Evolutionary conservation across 2,113 vertebrate genomes (phyloP), one percentile per base, ranked within the genome.

Genomic region (Ceuthmochares aereus): DNA sequence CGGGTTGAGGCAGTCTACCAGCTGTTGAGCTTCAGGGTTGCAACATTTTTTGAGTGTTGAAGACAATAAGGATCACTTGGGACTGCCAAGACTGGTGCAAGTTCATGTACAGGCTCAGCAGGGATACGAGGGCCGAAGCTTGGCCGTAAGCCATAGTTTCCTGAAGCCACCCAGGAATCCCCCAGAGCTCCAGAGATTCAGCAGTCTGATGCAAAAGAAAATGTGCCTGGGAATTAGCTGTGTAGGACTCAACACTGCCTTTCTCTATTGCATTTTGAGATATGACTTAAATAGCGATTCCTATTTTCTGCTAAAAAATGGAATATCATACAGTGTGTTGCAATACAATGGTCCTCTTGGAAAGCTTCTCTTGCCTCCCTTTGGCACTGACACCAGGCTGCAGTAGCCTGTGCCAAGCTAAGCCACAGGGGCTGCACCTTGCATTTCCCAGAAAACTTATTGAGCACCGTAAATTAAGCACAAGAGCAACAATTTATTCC

Each of bases 311-410:
- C 52, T 8, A 11, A 4, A 5, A 37, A 1, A 7, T 2, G 17
- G 27, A 3, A 29, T 0, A 4, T 14, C 15, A 0, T 13, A 9
- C 51, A 16, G 37, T 2, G 2, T 3, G 8, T 15, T 56, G n/a
- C 58, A 56, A 5, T 18, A 3, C 1, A 0, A 21, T 4, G 47
- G 3, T 5, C 19, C 40, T 45, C 54, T 6, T n/a, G 54, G 55
- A 11, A 43, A 22, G 79, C 45, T 30, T 4, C 58, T 76, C 36
- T 32, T 43, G 25, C 68, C 54, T 73, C 26, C 27, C 36, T 8
- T 55, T 72, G 76, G 86, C 89, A 25, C 64, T 1, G 7, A 4
- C 72, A 5, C 5, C 1, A 3, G 30, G 79, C 30, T 49, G 59
- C 6, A n/a, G 0, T 3, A 18, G 67, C 69, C 83, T 6, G 27